A percentile compares a stretch with the other conserved stretches of the same genome.
These are phyloP conservation scores for Sinocyclocheilus anshuiensis DNA, from an alignment of 2,113 vertebrate species.

Conservation along the genomic window DNA sequence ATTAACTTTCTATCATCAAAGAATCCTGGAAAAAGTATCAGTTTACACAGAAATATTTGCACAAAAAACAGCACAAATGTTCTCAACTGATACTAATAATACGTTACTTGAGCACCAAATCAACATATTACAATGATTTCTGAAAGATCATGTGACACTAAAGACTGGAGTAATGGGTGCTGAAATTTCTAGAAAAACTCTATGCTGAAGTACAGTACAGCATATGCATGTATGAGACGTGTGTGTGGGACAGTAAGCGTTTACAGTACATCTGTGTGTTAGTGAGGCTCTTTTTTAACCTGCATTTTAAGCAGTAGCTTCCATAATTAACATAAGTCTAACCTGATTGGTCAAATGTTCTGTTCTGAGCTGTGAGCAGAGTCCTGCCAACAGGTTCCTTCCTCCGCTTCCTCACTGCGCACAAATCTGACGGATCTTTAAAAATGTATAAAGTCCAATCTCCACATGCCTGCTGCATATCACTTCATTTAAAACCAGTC, in stretches of 20 bases:
- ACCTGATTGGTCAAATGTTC: not conserved
- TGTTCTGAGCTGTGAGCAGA: not conserved
- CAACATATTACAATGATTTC: too few species aligned
- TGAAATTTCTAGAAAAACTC: not conserved
- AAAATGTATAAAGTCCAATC: constrained; percentile 68
- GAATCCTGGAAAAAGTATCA: too few species aligned
- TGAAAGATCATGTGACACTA: too few species aligned
- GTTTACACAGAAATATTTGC: too few species aligned
- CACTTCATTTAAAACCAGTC: constrained; percentile 62
- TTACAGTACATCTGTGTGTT: not conserved
- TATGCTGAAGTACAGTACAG: not conserved
- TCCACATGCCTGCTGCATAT: constrained; percentile 52
- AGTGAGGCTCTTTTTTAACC: not conserved
- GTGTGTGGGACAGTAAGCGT: not conserved
- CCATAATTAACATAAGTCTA: not conserved
- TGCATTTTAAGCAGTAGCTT: not conserved
- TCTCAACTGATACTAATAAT: too few species aligned
- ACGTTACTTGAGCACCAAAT: too few species aligned
- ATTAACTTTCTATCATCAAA: too few species aligned
- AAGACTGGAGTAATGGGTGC: too few species aligned
- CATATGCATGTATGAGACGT: not conserved
- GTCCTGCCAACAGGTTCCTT: constrained; percentile 14
- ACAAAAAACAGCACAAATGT: too few species aligned
- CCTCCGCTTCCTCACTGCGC: constrained; percentile 42
- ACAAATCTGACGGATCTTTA: constrained; percentile 57